Evolutionary conservation across 2,797 vertebrate species (phyloP), one percentile per base, ranked within the genome.

Genomic region (Nannoperca australis): DNA sequence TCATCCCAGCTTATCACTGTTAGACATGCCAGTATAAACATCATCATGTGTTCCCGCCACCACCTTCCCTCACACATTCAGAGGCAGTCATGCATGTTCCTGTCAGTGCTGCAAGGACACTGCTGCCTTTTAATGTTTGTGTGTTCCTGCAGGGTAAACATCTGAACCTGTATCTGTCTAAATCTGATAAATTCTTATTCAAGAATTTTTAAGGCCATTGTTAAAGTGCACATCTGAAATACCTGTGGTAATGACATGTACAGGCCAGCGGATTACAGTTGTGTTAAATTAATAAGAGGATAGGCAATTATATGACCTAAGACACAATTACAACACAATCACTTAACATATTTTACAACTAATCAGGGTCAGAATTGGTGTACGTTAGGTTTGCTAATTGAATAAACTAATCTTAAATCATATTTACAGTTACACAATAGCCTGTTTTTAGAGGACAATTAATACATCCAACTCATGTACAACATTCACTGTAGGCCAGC

Each of bases 31-130:
- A 36, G 22, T 54, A 11, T 59, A 34, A 76, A 45, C 70, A 73
- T 70, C 50, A 9, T 62, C 51, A 40, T 34, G 9, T 58, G 17
- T 22, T 81, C 22, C 70, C 38, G 51, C 56, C 59, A 51, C 18
- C 76, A 45, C 64, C 68, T 58, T 68, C 32, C 56, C 8, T 74
- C 70, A 60, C 70, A 86, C 63, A 72, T 58, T 60, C 56, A 70
- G 34, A 81, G 53, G 72, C 67, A 73, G 3, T 64, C 66, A 24
- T 80, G 88, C 77, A 67, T 88, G 77, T 65, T 70, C 42, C 71
- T 40, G 14, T 73, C 55, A 53, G 60, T 13, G 54, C 69, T 81
- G 40, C 73, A 61, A 67, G 53, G 7, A 40, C 45, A 12, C 15
- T 27, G 22, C 36, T 65, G 71, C 62, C 51, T 85, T 38, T 83